Evolutionary conservation across 2,113 vertebrate genomes (phyloP).

Genomic region (Cavia porcellus): DNA sequence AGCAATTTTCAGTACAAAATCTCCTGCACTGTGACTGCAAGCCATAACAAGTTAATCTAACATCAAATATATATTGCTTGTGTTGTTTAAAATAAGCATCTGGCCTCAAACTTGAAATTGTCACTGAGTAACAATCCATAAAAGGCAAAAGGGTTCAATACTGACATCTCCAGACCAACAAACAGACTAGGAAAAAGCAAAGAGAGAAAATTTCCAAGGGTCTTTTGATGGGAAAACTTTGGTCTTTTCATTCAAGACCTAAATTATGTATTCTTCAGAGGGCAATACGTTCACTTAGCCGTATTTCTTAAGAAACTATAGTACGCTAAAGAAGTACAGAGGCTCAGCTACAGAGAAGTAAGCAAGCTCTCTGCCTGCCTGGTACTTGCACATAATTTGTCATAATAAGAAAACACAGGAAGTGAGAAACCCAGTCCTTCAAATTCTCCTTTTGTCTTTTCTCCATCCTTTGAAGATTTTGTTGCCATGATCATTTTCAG

Average conservation of each 20-base stretch:
- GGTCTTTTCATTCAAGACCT: neutral
- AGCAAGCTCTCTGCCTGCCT: neutral
- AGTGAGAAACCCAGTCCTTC: neutral
- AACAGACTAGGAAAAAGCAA: neutral
- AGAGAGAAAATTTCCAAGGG: neutral
- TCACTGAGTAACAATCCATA: neutral
- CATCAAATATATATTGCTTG: constrained; percentile 40
- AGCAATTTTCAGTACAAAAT: constrained; percentile 53
- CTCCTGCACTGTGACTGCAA: constrained; percentile 44
- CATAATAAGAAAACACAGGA: neutral
- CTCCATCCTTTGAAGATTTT: neutral
- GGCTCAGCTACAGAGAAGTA: neutral
- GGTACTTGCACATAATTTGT: neutral
- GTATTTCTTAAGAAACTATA: neutral
- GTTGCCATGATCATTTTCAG: neutral
- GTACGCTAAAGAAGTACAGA: neutral
- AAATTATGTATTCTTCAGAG: neutral
- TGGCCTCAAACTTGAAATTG: neutral
- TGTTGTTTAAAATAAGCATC: neutral
- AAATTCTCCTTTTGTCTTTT: neutral
- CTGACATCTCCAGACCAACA: neutral
- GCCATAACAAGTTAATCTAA: constrained; percentile 33
- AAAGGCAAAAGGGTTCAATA: neutral
- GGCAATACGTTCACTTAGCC: neutral
- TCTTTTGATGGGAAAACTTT: neutral